Base-by-base conservation (phyloP, 2,113 vertebrate genomes). In the Indicator maculatus region DNA sequence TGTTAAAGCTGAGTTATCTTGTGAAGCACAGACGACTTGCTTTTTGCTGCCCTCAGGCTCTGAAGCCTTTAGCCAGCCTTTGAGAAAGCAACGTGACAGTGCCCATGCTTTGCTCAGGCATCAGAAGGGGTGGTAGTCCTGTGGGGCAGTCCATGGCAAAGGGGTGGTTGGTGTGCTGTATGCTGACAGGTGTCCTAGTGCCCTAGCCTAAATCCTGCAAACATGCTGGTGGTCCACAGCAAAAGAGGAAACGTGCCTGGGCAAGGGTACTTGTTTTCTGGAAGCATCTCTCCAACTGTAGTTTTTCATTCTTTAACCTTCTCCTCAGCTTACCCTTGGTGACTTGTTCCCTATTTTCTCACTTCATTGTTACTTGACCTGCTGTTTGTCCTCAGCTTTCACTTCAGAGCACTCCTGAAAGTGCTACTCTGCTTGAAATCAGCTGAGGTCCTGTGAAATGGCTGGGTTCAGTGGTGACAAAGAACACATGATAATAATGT, bases 51-150 rank as follows among this genome's bases (percentile, higher is more conserved):
- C 18, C 5, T 41, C 31, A 26, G 30, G 26, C 28, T 58, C 70
- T 33, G 41, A 81, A 93, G 47, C 30, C 58, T 56, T 44, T 47
- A 85, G 61, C 21, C 69, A 64, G 53, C 8, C 53, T 45, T 63
- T 28, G 23, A 30, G 50, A 53, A 76, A 58, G 64, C 23, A 60
- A 31, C 6, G 2, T 21, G 38, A 14, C 31, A 27, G 52, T 38
- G 45, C 47, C 10, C 0, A 0, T 44, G 71, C 55, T 52, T 53
- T 86, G 59, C 18, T 50, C 23, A 45, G 67, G 71, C 38, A 6
- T 11, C 0, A 23, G 2, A 30, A 6, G 2, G 26, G 27, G 7
- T 39, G 27, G 6, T 41, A 1, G 28, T 80, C 45, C 28, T 23
- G 5, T 14, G 50, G 13, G 65, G 24, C n/a, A 36, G 0, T 11